Conservation (phyloP, 2,113 vertebrate genomes). For the Platycercus adscitus region DNA sequence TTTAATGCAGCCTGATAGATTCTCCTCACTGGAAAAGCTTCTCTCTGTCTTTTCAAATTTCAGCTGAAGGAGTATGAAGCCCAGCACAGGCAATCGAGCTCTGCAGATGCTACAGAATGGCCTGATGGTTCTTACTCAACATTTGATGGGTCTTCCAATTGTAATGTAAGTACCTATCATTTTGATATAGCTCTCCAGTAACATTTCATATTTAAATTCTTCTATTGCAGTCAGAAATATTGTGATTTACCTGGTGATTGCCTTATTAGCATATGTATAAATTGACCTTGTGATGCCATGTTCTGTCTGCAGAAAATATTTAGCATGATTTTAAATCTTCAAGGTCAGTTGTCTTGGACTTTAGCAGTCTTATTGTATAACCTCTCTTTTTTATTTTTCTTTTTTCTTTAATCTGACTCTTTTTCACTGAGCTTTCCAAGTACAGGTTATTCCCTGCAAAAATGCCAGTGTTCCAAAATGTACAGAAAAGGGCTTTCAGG, state of each 20-base stretch:
- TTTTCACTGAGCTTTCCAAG: background rate
- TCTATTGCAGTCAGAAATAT: background rate
- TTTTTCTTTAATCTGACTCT: background rate
- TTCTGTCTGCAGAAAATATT: background rate
- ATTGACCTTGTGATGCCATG: background rate
- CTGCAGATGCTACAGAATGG: slow-evolving; percentile 89
- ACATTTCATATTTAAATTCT: background rate
- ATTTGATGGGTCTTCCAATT: slow-evolving; percentile 90
- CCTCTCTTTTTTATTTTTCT: rapidly evolving
- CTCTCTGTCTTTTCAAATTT: slow-evolving; percentile 66
- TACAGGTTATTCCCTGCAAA: background rate
- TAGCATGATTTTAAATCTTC: background rate
- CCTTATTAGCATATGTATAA: background rate
- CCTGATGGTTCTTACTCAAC: slow-evolving; percentile 86
- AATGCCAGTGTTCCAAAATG: background rate
- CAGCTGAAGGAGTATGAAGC: slow-evolving; percentile 98
- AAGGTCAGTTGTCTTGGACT: background rate
- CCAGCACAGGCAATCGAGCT: slow-evolving; percentile 87
- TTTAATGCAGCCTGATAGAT: background rate
- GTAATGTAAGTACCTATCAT: slow-evolving; percentile 87
- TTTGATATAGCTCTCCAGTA: background rate
- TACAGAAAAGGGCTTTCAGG: background rate
- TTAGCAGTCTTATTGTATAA: background rate
- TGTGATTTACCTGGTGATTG: background rate
- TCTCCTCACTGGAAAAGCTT: background rate